phyloP scores from a whole-genome alignment of 2,888 invertebrate species.

The Adelognathus sp. region DNA sequence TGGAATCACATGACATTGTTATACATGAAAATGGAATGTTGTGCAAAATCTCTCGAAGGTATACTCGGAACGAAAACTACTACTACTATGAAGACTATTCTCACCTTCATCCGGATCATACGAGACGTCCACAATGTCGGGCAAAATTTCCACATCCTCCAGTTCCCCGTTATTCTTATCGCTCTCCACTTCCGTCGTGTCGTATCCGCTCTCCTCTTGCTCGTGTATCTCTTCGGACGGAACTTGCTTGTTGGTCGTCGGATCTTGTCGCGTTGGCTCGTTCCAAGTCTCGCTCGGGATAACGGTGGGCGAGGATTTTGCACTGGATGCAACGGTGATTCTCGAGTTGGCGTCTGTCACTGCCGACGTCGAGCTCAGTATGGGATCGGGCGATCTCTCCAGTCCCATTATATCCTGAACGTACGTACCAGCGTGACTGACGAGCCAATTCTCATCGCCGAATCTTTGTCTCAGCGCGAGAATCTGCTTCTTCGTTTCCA shows the following conservation, averaged over 20 bases:
- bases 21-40: no score
- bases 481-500: constrained; percentile 84
- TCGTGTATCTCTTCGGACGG: constrained; percentile 31
- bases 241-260: not conserved
- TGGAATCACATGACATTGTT: no score
- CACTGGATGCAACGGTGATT: not conserved
- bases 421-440: constrained; percentile 82
- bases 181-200: constrained; percentile 56
- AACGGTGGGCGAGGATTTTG: not conserved
- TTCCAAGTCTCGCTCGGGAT: not conserved
- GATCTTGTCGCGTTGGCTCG: constrained; percentile 20
- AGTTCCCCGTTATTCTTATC: constrained; percentile 25
- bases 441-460: constrained; percentile 85
- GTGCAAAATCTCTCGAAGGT: no score
- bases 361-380: constrained; percentile 41
- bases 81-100: no score
- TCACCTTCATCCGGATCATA: constrained; percentile 75
- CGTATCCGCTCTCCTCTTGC: constrained; percentile 54
- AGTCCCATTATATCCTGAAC: constrained; percentile 84
- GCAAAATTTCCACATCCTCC: constrained; percentile 6
- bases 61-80: no score
- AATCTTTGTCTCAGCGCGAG: constrained; percentile 83
- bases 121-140: constrained; percentile 31
- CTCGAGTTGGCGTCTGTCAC: not conserved
- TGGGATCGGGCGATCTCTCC: constrained; percentile 69